Evolutionary conservation across 2,113 vertebrate genomes (phyloP), one percentile per base, ranked within the genome.

Genomic region (Elachura formosa): DNA sequence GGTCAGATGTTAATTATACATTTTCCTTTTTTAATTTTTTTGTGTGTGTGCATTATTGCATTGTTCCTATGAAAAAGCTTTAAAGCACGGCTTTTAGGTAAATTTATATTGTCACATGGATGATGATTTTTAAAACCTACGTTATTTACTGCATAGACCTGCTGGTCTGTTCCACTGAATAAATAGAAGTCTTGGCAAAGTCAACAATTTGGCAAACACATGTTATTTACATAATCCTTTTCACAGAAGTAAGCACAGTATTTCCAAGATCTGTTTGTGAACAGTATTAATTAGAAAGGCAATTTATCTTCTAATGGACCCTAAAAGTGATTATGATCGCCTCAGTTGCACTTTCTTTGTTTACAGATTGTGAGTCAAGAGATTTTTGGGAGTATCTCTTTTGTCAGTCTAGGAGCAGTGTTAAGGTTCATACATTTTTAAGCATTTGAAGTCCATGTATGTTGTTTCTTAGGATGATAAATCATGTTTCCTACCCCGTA

Each of bases 171-270:
- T 92, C 19, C 45, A 56, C n/a, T 82, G 72, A 94, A 87, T 80
- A 93, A 96, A 87, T 2, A 82, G 56, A 77, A 95, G 48, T 77
- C 52, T 91, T 84, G 80, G 40, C 81, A 93, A 83, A 94, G 67
- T 84, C 66, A 96, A 52, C 59, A 72, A 15, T 87, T 96, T 95
- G 91, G 69, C 79, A 94, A 94, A 96, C 87, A 46, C 13, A 14
- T 38, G 38, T 58, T 91, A 93, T 95, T 96, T 94, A 76, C 82
- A 94, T 94, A 97, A 96, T 94, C 48, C 55, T 84, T 94, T 92
- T 89, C 58, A 90, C 43, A 80, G 68, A 92, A 84, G 38, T 82
- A 78, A 87, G 81, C 79, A 79, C 55, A 92, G 16, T 94, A 49
- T 94, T 96, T 93, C 72, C 79, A 82, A 95, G 79, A 78, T 96